Evolutionary conservation across 2,888 invertebrate genomes (phyloP).

Genomic region (Globia sparganii): DNA sequence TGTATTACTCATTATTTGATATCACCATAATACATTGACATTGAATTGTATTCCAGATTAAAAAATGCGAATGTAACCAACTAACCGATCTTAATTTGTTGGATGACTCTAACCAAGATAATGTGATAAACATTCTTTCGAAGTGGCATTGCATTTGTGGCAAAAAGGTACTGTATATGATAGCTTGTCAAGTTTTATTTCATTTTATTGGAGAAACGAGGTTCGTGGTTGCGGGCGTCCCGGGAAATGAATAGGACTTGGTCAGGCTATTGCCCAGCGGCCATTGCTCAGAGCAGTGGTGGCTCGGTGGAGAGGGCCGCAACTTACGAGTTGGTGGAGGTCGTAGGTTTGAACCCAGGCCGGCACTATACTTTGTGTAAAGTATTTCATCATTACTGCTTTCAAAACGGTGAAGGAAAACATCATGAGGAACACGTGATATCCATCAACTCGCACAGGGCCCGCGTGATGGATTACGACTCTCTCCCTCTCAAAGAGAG

Average conservation of each 20-base stretch:
- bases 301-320: too few relatives aligned
- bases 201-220: not conserved
- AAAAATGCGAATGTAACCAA: slow-evolving; percentile 87
- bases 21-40: not conserved
- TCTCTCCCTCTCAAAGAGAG: too few relatives aligned
- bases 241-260: not conserved
- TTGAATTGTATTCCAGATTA: slow-evolving; percentile 78
- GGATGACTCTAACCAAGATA: slow-evolving; percentile 85
- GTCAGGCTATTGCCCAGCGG: not conserved
- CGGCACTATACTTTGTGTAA: too few relatives aligned
- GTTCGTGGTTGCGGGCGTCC: not conserved
- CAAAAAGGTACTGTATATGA: slow-evolving; percentile 77
- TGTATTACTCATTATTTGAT: not conserved
- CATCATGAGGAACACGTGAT: too few relatives aligned
- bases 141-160: slow-evolving; percentile 88
- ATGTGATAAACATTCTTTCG: slow-evolving; percentile 83
- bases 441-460: too few relatives aligned
- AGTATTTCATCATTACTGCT: too few relatives aligned
- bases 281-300: too few relatives aligned
- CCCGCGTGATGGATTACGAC: too few relatives aligned
- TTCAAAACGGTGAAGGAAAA: too few relatives aligned
- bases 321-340: too few relatives aligned
- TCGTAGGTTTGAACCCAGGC: too few relatives aligned
- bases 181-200: not conserved
- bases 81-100: slow-evolving; percentile 81